Conservation (phyloP, 2,888 invertebrate species). For the Agrochola macilenta region DNA sequence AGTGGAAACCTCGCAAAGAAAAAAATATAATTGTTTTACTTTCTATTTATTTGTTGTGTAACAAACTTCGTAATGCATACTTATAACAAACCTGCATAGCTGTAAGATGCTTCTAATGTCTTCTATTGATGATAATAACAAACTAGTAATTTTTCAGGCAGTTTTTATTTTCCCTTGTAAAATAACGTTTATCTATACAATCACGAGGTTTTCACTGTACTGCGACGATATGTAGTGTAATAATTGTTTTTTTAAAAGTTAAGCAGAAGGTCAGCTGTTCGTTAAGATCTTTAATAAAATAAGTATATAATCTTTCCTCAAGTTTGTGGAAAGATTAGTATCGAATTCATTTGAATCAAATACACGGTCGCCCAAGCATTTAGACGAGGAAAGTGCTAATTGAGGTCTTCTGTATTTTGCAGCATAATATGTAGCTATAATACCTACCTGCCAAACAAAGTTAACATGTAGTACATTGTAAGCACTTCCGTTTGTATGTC, state of each 20-base stretch:
- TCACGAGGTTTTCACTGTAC: no score
- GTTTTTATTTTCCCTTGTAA: no score
- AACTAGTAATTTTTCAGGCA: no score
- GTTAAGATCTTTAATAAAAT: neutral
- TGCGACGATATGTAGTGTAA: neutral
- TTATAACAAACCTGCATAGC: no score
- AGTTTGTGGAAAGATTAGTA: neutral
- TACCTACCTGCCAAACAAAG: neutral
- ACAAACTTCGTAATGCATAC: no score
- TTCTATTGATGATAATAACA: no score
- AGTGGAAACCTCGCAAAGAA: neutral
- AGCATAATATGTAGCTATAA: neutral
- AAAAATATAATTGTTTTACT: neutral
- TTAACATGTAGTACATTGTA: no score
- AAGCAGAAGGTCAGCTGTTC: neutral
- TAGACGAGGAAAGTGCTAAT: neutral
- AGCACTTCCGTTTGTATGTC: neutral
- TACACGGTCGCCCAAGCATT: neutral
- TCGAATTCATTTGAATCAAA: neutral
- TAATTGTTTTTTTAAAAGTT: no score
- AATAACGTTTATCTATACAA: no score
- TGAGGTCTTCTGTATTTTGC: neutral
- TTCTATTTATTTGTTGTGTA: no score
- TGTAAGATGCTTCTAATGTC: no score
- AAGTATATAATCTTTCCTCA: neutral